phyloP scores from a whole-genome alignment of 2,113 vertebrate species.

The Megaleporinus macrocephalus region DNA sequence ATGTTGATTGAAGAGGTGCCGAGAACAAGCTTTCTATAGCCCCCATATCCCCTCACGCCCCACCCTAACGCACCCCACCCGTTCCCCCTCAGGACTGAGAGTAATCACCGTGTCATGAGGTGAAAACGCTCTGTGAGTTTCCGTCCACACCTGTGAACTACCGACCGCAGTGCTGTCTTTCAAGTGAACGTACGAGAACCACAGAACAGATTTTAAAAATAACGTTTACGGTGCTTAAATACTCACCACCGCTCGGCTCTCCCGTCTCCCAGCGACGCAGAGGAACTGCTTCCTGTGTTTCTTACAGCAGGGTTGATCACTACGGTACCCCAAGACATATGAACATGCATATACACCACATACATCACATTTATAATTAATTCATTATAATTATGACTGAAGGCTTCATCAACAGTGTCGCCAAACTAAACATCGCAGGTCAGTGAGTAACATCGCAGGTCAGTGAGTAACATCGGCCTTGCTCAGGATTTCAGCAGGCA shows the following conservation, averaged over 20 bases:
- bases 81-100: not conserved
- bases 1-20: not conserved
- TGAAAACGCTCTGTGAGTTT: not conserved
- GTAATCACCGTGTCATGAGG: not conserved
- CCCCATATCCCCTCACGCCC: not conserved
- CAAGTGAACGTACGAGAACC: not conserved
- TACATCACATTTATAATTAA: no score
- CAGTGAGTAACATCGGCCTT: not conserved
- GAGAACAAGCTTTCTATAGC: not conserved
- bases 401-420: no score
- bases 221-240: no score
- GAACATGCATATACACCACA: no score
- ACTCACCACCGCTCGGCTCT: no score
- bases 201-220: not conserved
- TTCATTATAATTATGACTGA: no score
- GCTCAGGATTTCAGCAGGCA: slow-evolving; percentile 23
- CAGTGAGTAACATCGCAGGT: not conserved
- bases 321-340: no score
- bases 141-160: not conserved
- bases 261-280: no score
- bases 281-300: no score
- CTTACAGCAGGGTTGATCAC: no score
- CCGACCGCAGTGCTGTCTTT: not conserved
- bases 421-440: not conserved
- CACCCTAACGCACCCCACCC: not conserved